These are phyloP conservation scores for Montipora capricornis DNA, from an alignment of 64 coral and sea anemone species.

Conservation along the genomic window DNA sequence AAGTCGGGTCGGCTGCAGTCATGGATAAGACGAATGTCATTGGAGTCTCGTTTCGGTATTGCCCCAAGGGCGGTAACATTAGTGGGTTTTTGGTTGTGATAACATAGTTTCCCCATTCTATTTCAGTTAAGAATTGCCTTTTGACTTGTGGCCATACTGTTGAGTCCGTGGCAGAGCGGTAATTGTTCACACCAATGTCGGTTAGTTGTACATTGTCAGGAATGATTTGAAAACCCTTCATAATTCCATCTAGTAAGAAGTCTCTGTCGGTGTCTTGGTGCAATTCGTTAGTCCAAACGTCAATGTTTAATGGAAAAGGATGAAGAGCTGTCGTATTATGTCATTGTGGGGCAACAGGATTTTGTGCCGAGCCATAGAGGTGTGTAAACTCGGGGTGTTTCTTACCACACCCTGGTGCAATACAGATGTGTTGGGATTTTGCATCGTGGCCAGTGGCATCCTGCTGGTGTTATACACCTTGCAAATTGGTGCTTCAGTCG, in stretches of 20 bases:
- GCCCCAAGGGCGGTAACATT: background rate
- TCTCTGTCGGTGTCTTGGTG: background rate
- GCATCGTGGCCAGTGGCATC: conserved; percentile 23
- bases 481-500: conserved; percentile 22
- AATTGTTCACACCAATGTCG: background rate
- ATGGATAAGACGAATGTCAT: background rate
- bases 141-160: background rate
- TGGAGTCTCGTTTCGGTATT: conserved; percentile 24
- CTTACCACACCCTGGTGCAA: conserved; percentile 26
- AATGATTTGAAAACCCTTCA: conserved; percentile 18
- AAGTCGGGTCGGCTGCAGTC: background rate
- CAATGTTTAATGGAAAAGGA: background rate
- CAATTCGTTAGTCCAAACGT: conserved; percentile 1
- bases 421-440: conserved; percentile 36
- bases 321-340: background rate
- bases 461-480: conserved; percentile 29
- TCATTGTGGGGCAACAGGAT: background rate
- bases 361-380: background rate
- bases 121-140: background rate
- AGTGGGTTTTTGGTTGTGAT: background rate
- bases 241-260: conserved; percentile 15
- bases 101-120: conserved; percentile 26
- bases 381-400: conserved; percentile 35
- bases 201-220: background rate
- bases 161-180: background rate